Evolutionary conservation across 2,113 vertebrate genomes (phyloP), one percentile per base, ranked within the genome.

Genomic region (Sus scrofa): DNA sequence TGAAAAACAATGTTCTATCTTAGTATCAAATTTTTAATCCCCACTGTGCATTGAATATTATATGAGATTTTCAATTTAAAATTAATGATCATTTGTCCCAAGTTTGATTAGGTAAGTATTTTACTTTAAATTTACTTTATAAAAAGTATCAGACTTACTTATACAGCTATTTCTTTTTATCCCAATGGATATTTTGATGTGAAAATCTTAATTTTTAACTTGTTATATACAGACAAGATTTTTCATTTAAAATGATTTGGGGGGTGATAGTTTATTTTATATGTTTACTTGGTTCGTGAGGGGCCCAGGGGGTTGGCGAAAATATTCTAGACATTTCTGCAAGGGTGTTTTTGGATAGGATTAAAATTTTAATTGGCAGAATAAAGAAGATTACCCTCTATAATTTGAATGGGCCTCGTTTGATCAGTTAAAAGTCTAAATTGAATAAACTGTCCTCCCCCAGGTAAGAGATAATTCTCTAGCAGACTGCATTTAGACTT

Each of bases 191-290:
- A 73, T 86, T 94, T 92, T 93, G 26, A 50, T 71, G 19, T 75
- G 22, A 93, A 88, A 95, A 95, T 39, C 0, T 89, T 1, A 78
- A 54, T 63, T 85, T 95, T 91, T 20, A 34, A 60, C 56, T 86
- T 95, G 16, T 16, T 77, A 52, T 85, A n/a, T 37, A 32, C 12
- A 37, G 22, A 52, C 12, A 58, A 94, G 30, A 74, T 34, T 83
- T 78, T 79, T 81, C 4, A 85, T 88, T 18, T 91, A 77, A 70
- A 60, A 34, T 96, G 37, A 83, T 37, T 71, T 93, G 84, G n/a
- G 12, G 14, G 10, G 2, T 44, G n/a, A 37, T 24, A 63, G 9
- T 54, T 86, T 68, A 39, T 86, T 62, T 71, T 62, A 82, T 32
- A 4, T 82, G 24, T 52, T 9, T 15, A 63, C 4, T 82, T 54